A percentile compares a stretch with the other conserved stretches of the same genome.
These are phyloP conservation scores for Nesidiocoris tenuis DNA, from an alignment of 2,888 invertebrate species.

Conservation along the genomic window DNA sequence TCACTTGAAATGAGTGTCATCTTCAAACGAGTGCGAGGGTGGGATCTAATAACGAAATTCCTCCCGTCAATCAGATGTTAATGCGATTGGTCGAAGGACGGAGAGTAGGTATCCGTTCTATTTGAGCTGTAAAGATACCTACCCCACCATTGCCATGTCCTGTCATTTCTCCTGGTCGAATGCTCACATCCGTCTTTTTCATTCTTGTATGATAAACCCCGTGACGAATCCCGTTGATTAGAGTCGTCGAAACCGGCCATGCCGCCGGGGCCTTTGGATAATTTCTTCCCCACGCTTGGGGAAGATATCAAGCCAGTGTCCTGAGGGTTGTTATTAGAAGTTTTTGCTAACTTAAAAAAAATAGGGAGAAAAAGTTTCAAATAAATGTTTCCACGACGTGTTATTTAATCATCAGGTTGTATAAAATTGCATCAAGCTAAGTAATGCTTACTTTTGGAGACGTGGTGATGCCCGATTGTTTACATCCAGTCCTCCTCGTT, in stretches of 20 bases:
- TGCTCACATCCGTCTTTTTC: neutral
- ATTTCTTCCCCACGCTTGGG: too few species aligned
- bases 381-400: too few species aligned
- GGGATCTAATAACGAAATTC: constrained; percentile 4
- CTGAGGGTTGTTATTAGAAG: too few species aligned
- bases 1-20: too few species aligned
- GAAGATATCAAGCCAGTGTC: too few species aligned
- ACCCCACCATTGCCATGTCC: neutral
- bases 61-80: constrained; percentile 28
- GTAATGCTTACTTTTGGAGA: too few species aligned
- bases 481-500: too few species aligned
- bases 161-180: neutral
- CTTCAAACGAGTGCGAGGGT: neutral
- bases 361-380: too few species aligned
- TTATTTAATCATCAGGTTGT: too few species aligned
- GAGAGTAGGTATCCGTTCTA: neutral
- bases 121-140: neutral
- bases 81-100: constrained; percentile 14
- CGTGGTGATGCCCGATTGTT: too few species aligned
- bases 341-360: too few species aligned
- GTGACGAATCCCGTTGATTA: neutral
- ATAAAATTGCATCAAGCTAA: too few species aligned
- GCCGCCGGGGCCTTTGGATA: neutral
- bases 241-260: neutral
- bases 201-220: neutral